A percentile compares a stretch with the other conserved stretches of the same genome.
phyloP scores from a whole-genome alignment of 1,140 invertebrate genomes.

The Pogonomyrmex barbatus region DNA sequence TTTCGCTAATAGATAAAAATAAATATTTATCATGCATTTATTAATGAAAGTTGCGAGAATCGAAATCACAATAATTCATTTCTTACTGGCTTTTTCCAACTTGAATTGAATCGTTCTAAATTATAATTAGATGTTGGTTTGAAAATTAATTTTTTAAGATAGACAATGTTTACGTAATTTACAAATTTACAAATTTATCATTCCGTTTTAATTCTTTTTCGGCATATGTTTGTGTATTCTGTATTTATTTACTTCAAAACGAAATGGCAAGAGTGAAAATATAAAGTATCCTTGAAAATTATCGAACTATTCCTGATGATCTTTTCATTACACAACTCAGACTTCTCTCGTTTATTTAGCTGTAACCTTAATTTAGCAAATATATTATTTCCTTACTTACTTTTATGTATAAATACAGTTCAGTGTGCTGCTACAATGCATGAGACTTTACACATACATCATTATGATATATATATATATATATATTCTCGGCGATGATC shows the following conservation, averaged over 20 bases:
- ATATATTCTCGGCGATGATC: neutral
- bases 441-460: slow-evolving; percentile 26
- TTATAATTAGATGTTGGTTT: neutral
- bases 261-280: slow-evolving; percentile 38
- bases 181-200: slow-evolving; percentile 68
- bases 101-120: neutral
- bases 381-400: slow-evolving; percentile 77
- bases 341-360: slow-evolving; percentile 38
- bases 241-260: slow-evolving; percentile 18
- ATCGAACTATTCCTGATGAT: neutral
- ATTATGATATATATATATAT: slow-evolving; percentile 27
- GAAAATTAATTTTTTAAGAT: neutral
- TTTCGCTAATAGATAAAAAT: slow-evolving; percentile 70
- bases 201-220: slow-evolving; percentile 74
- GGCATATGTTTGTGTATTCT: slow-evolving; percentile 69
- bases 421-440: slow-evolving; percentile 45
- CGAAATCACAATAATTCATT: slow-evolving; percentile 19
- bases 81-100: neutral
- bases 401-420: slow-evolving; percentile 78
- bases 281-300: slow-evolving; percentile 13
- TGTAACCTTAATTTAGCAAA: slow-evolving; percentile 53
- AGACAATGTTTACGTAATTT: neutral
- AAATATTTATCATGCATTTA: slow-evolving; percentile 27
- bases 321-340: slow-evolving; percentile 56
- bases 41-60: slow-evolving; percentile 45